Base-by-base conservation (phyloP, 2,113 vertebrate species). In the Phrynosoma blainvillii region DNA sequence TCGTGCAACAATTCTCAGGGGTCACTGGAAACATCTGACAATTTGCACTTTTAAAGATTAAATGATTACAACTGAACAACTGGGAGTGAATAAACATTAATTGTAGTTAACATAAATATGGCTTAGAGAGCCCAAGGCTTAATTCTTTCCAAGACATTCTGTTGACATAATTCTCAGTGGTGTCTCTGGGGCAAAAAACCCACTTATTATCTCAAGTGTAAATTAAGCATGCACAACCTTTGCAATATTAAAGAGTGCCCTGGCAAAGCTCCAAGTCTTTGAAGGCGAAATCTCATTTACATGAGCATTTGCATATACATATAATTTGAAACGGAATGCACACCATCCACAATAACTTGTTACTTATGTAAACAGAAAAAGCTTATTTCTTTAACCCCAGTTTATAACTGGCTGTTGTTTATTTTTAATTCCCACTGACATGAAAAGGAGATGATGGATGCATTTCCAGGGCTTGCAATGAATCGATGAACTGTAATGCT, bases 101-200 rank as follows among this genome's bases (percentile, higher is more conserved):
- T 14, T 82, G 70, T n/a, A 40, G 23, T 76, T 77, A 88, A 75
- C 79, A 82, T 82, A 87, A 85, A 77, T 32, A 84, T 10, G 30
- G 27, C 74, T 77, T 36, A 78, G 42, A 40, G 20, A 70, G 30
- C n/a, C 25, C 59, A 77, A 36, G 13, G 13, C 59, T 27, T 16
- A 70, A 40, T 18, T 65, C 66, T 73, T 80, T 12, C 25, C 42
- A 90, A 5, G 5, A 54, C 25, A n/a, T 88, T 86, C 83, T 91
- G 62, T 47, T 88, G 84, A 74, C 20, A n/a, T 1, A 21, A 77
- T 77, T 77, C 76, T 87, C 54, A 79, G 70, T 79, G 85, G 1
- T 70, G 12, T 89, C 80, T 92, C 88, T 84, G 75, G 88, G 70
- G 89, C 91, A 89, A 89, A 83, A 30, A 62, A 23, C 25, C 59